A percentile compares a stretch with the other conserved stretches of the same genome.
Evolutionary conservation across 2,113 vertebrate genomes (phyloP).

Genomic region (Apistogramma diplotaenia): DNA sequence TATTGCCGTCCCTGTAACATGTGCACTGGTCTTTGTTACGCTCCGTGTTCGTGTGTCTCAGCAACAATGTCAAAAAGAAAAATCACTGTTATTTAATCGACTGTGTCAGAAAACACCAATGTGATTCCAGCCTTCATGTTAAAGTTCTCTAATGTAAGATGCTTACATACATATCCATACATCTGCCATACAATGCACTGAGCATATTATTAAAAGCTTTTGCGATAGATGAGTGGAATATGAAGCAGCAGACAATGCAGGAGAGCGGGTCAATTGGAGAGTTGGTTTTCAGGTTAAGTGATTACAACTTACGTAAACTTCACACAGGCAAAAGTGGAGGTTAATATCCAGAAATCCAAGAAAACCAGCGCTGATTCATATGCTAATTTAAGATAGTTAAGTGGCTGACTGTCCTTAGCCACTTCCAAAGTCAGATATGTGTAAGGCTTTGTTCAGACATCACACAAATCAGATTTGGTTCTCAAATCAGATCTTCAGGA

Average conservation of each 20-base stretch:
- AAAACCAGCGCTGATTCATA: neutral
- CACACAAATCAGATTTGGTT: neutral
- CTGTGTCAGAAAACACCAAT: slow-evolving; percentile 8
- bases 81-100: slow-evolving; percentile 29
- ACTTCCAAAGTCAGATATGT: neutral
- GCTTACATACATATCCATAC: too few relatives aligned
- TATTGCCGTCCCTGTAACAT: slow-evolving; percentile 17
- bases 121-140: slow-evolving; percentile 11
- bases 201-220: neutral
- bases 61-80: slow-evolving; percentile 23
- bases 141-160: neutral
- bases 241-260: neutral
- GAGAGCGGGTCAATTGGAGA: neutral
- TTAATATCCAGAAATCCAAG: too few relatives aligned
- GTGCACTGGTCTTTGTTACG: neutral
- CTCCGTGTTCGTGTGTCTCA: neutral
- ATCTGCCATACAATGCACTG: neutral
- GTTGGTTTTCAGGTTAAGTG: neutral
- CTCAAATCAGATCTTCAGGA: neutral
- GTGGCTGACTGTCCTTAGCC: neutral
- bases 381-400: neutral
- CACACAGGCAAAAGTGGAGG: too few relatives aligned
- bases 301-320: neutral
- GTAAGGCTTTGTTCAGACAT: neutral
- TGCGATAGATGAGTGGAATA: neutral